phyloP scores from a whole-genome alignment of 2,797 vertebrate species.

The Monodelphis domestica region DNA sequence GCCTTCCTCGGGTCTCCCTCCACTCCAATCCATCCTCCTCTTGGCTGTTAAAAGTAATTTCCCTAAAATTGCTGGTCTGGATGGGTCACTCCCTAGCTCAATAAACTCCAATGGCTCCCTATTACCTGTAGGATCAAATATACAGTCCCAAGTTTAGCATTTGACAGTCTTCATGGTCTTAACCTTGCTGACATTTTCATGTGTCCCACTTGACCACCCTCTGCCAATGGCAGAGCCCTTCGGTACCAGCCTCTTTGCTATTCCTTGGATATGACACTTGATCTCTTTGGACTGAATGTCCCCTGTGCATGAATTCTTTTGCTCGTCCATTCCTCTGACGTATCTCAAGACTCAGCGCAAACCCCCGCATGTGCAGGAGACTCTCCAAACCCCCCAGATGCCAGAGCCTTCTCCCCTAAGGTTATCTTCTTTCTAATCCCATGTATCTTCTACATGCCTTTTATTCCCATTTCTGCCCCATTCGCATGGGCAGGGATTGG shows the following conservation, averaged over 20 bases:
- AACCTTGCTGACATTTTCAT: neutral
- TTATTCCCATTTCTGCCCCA: neutral
- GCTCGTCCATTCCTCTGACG: no score
- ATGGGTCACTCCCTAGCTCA: neutral
- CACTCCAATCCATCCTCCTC: neutral
- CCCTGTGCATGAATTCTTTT: neutral
- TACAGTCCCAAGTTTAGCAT: neutral
- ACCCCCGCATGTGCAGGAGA: neutral
- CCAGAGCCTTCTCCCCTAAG: neutral
- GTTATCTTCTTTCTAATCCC: neutral
- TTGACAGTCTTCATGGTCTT: neutral
- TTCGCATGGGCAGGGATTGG: neutral
- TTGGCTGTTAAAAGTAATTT: neutral
- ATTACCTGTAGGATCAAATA: neutral
- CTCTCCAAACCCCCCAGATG: neutral
- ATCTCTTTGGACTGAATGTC: neutral
- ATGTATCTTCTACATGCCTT: neutral
- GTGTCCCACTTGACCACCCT: neutral
- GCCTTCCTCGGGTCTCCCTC: neutral
- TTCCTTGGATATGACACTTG: neutral
- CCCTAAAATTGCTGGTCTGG: neutral
- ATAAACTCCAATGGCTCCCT: neutral
- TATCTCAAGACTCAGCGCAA: neutral
- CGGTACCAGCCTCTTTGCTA: neutral
- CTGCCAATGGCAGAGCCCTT: neutral